phyloP scores from a whole-genome alignment of 2,113 vertebrate genomes.

The Clarias gariepinus region DNA sequence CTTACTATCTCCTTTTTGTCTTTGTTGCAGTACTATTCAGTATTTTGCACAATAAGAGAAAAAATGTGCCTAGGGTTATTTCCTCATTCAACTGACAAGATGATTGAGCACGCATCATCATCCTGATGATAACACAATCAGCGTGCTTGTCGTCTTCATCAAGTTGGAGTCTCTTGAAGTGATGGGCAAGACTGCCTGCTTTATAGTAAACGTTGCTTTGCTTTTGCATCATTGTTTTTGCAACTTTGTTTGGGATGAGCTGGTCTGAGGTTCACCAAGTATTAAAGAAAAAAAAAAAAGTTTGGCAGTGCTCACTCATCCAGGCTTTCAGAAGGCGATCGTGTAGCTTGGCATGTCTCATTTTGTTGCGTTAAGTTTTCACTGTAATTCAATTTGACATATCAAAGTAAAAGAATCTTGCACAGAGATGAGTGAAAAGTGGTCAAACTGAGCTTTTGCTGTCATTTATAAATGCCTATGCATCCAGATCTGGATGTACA shows the following conservation, averaged over 20 bases:
- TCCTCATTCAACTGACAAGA: constrained; percentile 18
- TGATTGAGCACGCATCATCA: constrained; percentile 10
- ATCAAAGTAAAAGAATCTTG: neutral
- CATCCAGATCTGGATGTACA: too few relatives aligned
- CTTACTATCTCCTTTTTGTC: neutral
- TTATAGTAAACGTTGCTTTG: neutral
- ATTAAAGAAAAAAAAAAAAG: neutral
- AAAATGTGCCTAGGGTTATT: constrained; percentile 17
- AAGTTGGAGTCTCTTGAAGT: neutral
- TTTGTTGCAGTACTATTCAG: neutral
- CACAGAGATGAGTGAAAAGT: neutral
- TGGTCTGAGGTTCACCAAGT: neutral
- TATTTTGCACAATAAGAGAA: constrained; percentile 10
- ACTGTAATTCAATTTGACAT: neutral
- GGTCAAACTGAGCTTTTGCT: too few relatives aligned
- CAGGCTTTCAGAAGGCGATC: neutral
- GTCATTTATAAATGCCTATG: too few relatives aligned
- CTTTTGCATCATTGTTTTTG: constrained; percentile 27
- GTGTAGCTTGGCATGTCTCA: neutral
- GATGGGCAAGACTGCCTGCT: neutral
- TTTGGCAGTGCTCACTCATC: neutral
- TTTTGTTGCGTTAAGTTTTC: neutral
- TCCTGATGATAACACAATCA: constrained; percentile 26
- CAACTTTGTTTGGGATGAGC: neutral
- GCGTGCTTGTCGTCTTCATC: constrained; percentile 7